Evolutionary conservation across 1,140 invertebrate genomes (phyloP).

Genomic region (Dermatophagoides farinae): DNA sequence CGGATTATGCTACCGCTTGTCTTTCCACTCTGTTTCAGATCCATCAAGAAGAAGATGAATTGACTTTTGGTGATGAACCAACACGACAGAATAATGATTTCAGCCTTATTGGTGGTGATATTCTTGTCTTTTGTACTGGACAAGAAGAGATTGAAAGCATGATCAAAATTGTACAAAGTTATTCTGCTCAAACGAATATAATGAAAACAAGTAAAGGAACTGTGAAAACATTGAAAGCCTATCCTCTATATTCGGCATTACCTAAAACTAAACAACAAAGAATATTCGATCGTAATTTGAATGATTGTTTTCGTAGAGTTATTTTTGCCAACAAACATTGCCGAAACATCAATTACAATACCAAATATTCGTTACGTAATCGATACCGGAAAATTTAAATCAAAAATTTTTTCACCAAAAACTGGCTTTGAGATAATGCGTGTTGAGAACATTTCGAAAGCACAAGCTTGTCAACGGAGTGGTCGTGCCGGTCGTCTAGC

Average conservation of each 20-base stretch:
- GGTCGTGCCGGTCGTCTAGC: conserved; percentile 69
- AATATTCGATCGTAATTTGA: conserved; percentile 37
- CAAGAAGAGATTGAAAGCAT: conserved; percentile 94
- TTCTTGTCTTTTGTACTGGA: conserved; percentile 92
- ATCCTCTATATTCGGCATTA: conserved; percentile 61
- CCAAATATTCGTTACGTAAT: conserved; percentile 78
- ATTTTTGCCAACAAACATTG: conserved; percentile 93
- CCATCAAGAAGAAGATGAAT: conserved; percentile 47
- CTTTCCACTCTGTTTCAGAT: conserved; percentile 77
- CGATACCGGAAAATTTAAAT: conserved; percentile 81
- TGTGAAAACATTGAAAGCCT: conserved; percentile 21
- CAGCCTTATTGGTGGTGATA: conserved; percentile 36
- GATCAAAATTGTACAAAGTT: conserved; percentile 46
- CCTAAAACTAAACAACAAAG: conserved; percentile 51
- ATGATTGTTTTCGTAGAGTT: conserved; percentile 45
- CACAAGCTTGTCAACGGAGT: conserved; percentile 72
- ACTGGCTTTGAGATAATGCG: conserved; percentile 65
- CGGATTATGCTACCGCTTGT: conserved; percentile 54
- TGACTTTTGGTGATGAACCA: neutral
- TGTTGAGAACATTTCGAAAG: conserved; percentile 63
- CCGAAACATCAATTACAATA: conserved; percentile 91
- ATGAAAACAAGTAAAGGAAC: conserved; percentile 1
- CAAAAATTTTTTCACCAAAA: conserved; percentile 44
- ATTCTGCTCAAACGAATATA: conserved; percentile 25
- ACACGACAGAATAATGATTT: neutral